Conservation (phyloP, 2,797 vertebrate species). For the Apodemus agrarius region DNA sequence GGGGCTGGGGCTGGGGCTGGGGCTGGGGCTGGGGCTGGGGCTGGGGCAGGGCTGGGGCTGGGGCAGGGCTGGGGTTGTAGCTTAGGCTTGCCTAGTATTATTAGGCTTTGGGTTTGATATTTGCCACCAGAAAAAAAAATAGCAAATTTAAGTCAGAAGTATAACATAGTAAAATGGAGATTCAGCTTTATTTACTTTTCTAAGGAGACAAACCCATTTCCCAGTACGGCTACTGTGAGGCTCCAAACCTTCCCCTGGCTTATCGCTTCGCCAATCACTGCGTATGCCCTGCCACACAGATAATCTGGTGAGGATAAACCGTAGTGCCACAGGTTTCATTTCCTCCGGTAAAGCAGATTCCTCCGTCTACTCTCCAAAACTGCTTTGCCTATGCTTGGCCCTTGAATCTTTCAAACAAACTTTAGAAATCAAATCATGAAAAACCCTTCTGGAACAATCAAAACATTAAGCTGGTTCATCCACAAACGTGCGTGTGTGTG, state of each 20-base stretch:
- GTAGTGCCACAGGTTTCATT: neutral
- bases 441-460: conserved; percentile 17
- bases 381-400: neutral
- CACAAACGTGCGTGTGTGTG: neutral
- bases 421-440: conserved; percentile 40
- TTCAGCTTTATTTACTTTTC: conserved; percentile 21
- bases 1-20: neutral
- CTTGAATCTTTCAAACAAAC: conserved; percentile 52
- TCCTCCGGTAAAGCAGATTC: neutral
- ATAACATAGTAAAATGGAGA: neutral
- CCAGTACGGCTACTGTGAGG: neutral
- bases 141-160: neutral
- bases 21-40: neutral
- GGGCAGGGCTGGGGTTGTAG: neutral
- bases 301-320: neutral
- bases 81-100: neutral
- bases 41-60: neutral
- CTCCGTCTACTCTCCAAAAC: neutral
- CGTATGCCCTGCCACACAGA: neutral
- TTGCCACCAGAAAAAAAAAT: neutral
- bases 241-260: neutral
- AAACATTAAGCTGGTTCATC: conserved; percentile 9
- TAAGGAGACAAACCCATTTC: neutral
- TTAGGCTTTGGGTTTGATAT: neutral
- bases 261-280: neutral